Percentiles rank a stretch among this genome's conserved stretches.
These are phyloP conservation scores for Myanophis thanlyinensis DNA, from an alignment of 2,113 vertebrate genomes.

Conservation along the genomic window DNA sequence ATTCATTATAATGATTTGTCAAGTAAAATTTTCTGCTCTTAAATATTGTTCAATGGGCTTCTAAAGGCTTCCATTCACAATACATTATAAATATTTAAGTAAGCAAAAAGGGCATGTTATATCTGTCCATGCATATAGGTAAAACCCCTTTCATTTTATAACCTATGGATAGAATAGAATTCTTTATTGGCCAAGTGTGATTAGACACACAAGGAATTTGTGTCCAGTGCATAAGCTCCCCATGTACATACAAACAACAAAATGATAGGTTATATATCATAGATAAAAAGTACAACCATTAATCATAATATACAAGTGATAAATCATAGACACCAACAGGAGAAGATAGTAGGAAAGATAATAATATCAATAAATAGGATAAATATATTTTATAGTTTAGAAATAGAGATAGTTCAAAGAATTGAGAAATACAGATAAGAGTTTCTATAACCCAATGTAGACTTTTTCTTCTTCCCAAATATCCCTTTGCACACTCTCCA, in stretches of 20 bases:
- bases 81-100: background rate
- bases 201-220: background rate
- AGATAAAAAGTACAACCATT: background rate
- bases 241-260: background rate
- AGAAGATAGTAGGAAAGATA: background rate
- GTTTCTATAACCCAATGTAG: background rate
- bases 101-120: background rate
- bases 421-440: background rate
- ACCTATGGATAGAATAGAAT: background rate
- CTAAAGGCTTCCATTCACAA: rapidly evolving
- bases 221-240: background rate
- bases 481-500: background rate
- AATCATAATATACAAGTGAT: background rate
- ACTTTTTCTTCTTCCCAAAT: background rate
- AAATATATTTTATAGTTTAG: background rate
- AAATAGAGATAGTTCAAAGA: background rate
- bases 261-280: background rate
- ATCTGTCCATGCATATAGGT: background rate
- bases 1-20: background rate
- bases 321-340: background rate
- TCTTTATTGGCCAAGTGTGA: background rate
- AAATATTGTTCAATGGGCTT: background rate
- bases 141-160: background rate
- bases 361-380: background rate
- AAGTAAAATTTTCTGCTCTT: background rate